Evolutionary conservation across 2,113 vertebrate genomes (phyloP).

Genomic region (Bostrychus sinensis): DNA sequence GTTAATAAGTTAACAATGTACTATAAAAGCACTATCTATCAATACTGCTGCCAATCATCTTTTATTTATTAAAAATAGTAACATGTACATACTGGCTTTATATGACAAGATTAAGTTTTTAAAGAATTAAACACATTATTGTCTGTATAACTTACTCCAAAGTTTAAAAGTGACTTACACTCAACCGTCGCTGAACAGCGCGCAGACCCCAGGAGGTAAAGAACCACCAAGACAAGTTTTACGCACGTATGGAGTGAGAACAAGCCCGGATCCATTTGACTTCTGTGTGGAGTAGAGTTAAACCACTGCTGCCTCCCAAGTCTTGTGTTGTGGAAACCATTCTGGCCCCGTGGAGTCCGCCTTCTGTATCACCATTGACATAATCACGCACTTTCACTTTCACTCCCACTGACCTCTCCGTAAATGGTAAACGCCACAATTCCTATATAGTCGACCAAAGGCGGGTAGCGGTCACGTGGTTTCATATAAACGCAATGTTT

Average conservation of each 20-base stretch:
- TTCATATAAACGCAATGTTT: too few species aligned
- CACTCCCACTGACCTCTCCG: neutral
- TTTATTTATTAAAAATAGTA: too few species aligned
- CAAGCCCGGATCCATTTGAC: too few species aligned
- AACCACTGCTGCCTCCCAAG: neutral
- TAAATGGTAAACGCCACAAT: neutral
- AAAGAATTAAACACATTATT: too few species aligned
- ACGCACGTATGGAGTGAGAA: neutral
- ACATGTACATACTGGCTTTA: too few species aligned
- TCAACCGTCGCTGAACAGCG: slow-evolving; percentile 25
- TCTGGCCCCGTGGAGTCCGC: neutral
- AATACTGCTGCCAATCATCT: too few species aligned
- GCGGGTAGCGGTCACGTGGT: neutral
- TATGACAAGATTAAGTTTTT: too few species aligned
- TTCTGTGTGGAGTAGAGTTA: neutral
- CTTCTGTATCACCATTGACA: accelerated
- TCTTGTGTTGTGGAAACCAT: neutral
- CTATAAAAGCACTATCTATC: too few species aligned
- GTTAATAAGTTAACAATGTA: too few species aligned
- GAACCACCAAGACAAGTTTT: neutral
- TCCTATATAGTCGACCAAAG: neutral
- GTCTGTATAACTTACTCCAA: too few species aligned
- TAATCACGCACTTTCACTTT: slow-evolving; percentile 35
- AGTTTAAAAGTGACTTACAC: too few species aligned
- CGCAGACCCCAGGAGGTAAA: slow-evolving; percentile 8